These are phyloP conservation scores for Etheostoma cragini DNA, from an alignment of 2,113 vertebrate genomes.

Conservation along the genomic window DNA sequence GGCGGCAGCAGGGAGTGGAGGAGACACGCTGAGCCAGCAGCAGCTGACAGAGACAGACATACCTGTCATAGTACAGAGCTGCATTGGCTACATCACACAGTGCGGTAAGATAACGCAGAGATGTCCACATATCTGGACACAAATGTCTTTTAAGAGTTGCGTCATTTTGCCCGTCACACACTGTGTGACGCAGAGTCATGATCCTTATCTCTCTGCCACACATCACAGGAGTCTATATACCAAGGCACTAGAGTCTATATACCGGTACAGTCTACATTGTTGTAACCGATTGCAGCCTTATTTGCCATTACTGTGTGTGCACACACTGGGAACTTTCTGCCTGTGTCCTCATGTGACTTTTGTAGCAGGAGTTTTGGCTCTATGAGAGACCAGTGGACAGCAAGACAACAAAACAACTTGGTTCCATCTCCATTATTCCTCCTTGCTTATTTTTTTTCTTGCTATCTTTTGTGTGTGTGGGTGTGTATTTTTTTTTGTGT, in stretches of 20 bases:
- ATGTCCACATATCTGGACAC: background rate
- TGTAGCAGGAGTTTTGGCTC: constrained; percentile 40
- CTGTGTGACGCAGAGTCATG: background rate
- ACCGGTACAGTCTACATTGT: no score
- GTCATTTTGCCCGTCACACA: background rate
- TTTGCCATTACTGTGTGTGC: background rate
- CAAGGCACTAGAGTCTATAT: background rate
- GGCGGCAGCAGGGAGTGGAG: constrained; percentile 88
- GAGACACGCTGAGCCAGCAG: constrained; percentile 91
- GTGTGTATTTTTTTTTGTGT: no score
- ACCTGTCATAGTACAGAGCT: constrained; percentile 92
- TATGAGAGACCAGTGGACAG: constrained; percentile 14
- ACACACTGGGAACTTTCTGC: constrained; percentile 20
- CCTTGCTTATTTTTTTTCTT: background rate
- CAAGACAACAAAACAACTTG: constrained; percentile 54
- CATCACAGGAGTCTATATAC: background rate
- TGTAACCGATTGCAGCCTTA: background rate
- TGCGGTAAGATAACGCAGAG: constrained; percentile 83
- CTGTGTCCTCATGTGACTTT: constrained; percentile 44
- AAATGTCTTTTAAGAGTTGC: background rate
- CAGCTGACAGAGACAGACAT: constrained; percentile 93
- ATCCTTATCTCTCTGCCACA: constrained; percentile 7
- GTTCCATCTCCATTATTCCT: constrained; percentile 29
- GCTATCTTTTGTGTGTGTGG: background rate
- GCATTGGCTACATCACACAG: constrained; percentile 93